Conservation (phyloP, 2,888 invertebrate species). For the Philaethria dido region DNA sequence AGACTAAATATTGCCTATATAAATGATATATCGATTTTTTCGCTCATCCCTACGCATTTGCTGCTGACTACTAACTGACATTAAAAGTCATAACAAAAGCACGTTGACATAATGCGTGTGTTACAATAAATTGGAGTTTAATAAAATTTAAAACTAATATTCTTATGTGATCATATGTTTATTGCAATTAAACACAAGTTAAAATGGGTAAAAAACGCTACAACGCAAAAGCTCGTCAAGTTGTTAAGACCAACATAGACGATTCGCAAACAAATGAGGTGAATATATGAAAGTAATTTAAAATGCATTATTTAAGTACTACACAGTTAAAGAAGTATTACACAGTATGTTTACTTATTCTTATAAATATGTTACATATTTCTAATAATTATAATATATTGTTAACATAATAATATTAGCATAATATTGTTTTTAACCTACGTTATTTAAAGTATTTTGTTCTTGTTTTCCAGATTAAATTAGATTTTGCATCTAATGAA, state of each 20-base stretch:
- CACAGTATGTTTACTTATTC: background rate
- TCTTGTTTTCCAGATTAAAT: slow-evolving; percentile 81
- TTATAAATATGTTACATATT: background rate
- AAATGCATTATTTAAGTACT: background rate
- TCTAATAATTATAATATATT: background rate
- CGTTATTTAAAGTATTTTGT: background rate
- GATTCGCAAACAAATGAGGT: slow-evolving; percentile 88
- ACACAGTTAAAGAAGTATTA: background rate
- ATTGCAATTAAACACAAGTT: background rate
- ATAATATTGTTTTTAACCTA: background rate
- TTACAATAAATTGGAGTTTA: background rate
- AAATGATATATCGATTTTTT: too few relatives aligned
- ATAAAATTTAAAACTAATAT: background rate
- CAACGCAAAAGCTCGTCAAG: slow-evolving; percentile 90
- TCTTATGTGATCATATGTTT: background rate
- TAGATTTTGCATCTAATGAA: slow-evolving; percentile 85
- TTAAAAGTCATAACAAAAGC: slow-evolving; percentile 65
- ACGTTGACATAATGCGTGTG: slow-evolving; percentile 46
- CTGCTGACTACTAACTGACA: too few relatives aligned
- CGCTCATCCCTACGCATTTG: too few relatives aligned
- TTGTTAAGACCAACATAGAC: slow-evolving; percentile 88
- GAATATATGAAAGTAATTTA: slow-evolving; percentile 39
- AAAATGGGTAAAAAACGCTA: slow-evolving; percentile 89
- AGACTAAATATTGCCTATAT: too few relatives aligned
- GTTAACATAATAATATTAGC: too few relatives aligned